Conservation (phyloP, 1,140 invertebrate species). For the Archivesica marissinica region DNA sequence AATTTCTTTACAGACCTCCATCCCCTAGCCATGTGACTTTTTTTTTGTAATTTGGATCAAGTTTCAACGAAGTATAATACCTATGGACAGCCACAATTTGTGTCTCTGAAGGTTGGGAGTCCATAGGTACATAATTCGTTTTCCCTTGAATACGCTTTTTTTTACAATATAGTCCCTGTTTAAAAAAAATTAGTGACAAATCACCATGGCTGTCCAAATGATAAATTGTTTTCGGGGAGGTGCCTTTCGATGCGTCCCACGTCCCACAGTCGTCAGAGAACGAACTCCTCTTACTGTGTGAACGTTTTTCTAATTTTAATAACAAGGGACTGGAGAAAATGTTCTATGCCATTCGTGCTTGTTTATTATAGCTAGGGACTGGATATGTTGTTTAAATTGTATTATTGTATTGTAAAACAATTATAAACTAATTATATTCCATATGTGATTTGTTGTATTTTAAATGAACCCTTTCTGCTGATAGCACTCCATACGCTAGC, state of each 20-base stretch:
- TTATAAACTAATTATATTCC: too few species aligned
- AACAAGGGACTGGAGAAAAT: too few species aligned
- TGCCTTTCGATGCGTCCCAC: neutral
- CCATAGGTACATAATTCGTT: conserved; percentile 25
- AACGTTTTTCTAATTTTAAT: too few species aligned
- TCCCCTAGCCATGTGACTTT: conserved; percentile 42
- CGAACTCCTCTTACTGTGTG: too few species aligned
- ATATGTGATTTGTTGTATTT: too few species aligned
- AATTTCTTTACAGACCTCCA: too few species aligned
- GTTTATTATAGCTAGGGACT: too few species aligned
- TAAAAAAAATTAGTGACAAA: conserved; percentile 13
- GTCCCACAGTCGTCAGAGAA: conserved; percentile 29
- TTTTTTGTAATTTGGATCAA: conserved; percentile 20
- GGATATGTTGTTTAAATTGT: too few species aligned
- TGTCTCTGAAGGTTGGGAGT: conserved; percentile 11
- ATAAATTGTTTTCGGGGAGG: conserved; percentile 22
- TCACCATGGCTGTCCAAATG: neutral
- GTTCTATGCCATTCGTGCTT: too few species aligned
- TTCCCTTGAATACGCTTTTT: neutral
- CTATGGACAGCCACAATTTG: conserved; percentile 19
- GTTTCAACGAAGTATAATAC: conserved; percentile 38
- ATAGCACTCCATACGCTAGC: too few species aligned
- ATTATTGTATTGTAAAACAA: too few species aligned
- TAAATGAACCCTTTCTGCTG: too few species aligned
- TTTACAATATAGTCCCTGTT: conserved; percentile 13